These are phyloP conservation scores for Forbesichthys agassizii DNA, from an alignment of 2,113 vertebrate species.

Conservation along the genomic window DNA sequence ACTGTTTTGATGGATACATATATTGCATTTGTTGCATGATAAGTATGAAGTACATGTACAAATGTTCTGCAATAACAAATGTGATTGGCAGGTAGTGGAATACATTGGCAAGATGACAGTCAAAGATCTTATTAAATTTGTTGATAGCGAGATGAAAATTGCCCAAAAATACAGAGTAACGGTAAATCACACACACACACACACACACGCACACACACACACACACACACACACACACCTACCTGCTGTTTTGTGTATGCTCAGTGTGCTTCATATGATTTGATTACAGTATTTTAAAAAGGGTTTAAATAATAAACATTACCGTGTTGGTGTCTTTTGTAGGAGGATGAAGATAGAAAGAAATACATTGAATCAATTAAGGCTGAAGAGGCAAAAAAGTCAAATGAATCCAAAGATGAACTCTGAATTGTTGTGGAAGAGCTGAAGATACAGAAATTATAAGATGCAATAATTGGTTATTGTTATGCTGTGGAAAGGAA, in stretches of 20 bases:
- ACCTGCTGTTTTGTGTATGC: constrained; percentile 5
- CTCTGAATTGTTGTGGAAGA: constrained; percentile 40
- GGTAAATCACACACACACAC: constrained; percentile 49
- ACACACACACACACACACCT: not conserved
- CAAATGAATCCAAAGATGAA: constrained; percentile 54
- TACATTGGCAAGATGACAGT: constrained; percentile 67
- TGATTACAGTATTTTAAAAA: constrained; percentile 32
- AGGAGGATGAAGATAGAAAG: constrained; percentile 74
- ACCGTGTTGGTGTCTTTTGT: constrained; percentile 20
- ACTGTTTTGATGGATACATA: not conserved
- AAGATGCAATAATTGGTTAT: not conserved
- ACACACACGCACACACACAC: not conserved
- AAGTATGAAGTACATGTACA: not conserved
- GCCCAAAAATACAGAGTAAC: constrained; percentile 69
- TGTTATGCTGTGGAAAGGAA: no score
- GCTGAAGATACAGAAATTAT: not conserved
- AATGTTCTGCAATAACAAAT: not conserved
- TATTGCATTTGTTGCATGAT: not conserved
- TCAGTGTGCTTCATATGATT: not conserved
- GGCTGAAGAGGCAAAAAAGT: constrained; percentile 56
- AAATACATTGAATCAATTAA: constrained; percentile 68
- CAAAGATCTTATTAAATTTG: constrained; percentile 67
- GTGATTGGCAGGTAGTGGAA: constrained; percentile 59
- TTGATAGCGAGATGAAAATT: constrained; percentile 68
- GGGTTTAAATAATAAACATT: not conserved